Conservation (phyloP, 2,113 vertebrate genomes). For the Electrona antarctica region DNA sequence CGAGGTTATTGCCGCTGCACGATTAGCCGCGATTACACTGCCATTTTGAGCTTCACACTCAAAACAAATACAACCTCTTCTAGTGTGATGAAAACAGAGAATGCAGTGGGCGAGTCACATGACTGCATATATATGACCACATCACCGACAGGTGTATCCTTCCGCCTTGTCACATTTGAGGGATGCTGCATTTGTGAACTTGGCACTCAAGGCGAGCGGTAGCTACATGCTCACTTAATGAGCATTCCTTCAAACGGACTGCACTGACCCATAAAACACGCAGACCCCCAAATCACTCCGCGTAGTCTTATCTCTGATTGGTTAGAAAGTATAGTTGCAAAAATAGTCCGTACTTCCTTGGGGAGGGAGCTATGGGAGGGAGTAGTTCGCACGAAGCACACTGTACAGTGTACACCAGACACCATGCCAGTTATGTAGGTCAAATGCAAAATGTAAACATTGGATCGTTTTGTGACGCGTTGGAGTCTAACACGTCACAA, state of each 20-base stretch:
- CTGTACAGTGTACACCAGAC: too few species aligned
- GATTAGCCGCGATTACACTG: slow-evolving; percentile 67
- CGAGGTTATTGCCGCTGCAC: slow-evolving; percentile 76
- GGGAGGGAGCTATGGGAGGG: too few species aligned
- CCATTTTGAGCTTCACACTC: slow-evolving; percentile 63
- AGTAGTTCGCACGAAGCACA: too few species aligned
- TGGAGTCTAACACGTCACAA: too few species aligned
- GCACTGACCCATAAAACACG: neutral
- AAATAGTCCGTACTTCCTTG: too few species aligned
- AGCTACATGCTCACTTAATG: neutral
- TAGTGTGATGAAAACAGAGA: neutral
- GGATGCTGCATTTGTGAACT: accelerated
- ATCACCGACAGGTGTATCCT: slow-evolving; percentile 39
- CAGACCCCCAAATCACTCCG: neutral
- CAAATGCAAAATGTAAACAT: slow-evolving; percentile 58
- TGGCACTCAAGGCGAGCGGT: neutral
- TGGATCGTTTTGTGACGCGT: neutral
- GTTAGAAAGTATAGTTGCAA: slow-evolving; percentile 39
- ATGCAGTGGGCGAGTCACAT: accelerated
- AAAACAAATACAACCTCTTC: slow-evolving; percentile 7
- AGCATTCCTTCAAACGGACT: neutral
- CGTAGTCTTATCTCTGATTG: neutral
- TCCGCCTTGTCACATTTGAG: slow-evolving; percentile 52
- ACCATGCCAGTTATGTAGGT: slow-evolving; percentile 37
- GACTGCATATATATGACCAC: slow-evolving; percentile 33